Evolutionary conservation across 2,888 invertebrate genomes (phyloP), one percentile per base, ranked within the genome.

Genomic region (Eupithecia vulgata): DNA sequence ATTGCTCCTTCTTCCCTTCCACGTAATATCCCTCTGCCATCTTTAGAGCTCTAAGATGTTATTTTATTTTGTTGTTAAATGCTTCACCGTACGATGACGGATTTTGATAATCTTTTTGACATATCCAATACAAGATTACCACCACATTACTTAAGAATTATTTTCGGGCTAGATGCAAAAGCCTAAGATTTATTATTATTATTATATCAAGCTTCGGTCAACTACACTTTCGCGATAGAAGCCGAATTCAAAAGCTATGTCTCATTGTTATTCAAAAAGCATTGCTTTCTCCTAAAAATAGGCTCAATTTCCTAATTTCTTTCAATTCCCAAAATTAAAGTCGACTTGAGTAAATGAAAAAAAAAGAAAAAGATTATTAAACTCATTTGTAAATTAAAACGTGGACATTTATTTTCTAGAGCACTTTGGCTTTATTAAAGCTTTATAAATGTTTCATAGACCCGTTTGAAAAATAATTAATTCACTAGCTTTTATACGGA

Each of bases 311-410:
- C 21, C 40, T 52, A 34, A 40, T 69, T 45, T 45, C 17, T 45
- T 73, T 35, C 34, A 64, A 37, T 64, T 64, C 37, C 17, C 12
- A 64, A 64, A n/a, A 35, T 37, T 12, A 64, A 64, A 37, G 35
- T 37, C 10, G 12, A 10, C 37, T 21, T 37, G 12, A 64, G 62
- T 70, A 35, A 67, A 69, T 13, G 64, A 67, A 71, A 25, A 64
- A 68, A 73, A 48, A 67, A 71, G 25, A 64, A 68, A 73, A 48
- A 30, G 48, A 59, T 72, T 69, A 69, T 72, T 71, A 72, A 70
- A 71, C 61, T 64, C 30, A 52, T 21, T 42, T 21, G 52, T 8
- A 52, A 59, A 71, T 64, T 64, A 64, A 64, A 64, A 64, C 37
- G 25, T 37, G n/a, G 62, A 21, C 37, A 37, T 64, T 64, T 64